Conservation (phyloP, 1,140 invertebrate genomes). For the Maconellicoccus hirsutus region DNA sequence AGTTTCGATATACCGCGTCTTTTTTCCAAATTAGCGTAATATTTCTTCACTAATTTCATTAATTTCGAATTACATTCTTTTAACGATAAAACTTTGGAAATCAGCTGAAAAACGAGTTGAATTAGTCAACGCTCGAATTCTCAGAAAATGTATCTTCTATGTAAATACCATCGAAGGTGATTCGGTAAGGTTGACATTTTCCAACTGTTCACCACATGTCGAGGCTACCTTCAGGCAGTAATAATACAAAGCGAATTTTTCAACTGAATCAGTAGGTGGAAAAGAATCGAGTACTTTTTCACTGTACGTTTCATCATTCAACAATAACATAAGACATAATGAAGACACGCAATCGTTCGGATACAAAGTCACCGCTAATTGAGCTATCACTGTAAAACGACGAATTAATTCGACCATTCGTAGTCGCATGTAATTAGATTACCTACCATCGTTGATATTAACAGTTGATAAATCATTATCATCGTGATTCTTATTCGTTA, state of each 20-base stretch:
- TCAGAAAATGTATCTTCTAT: too few relatives aligned
- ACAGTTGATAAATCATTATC: neutral
- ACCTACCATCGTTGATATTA: conserved; percentile 23
- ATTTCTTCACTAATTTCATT: conserved; percentile 19
- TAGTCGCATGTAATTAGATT: neutral
- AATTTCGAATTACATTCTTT: neutral
- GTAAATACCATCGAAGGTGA: neutral
- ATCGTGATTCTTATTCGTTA: conserved; percentile 13
- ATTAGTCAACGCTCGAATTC: neutral
- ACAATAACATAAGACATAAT: conserved; percentile 16
- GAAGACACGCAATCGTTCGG: conserved; percentile 21
- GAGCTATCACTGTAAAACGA: conserved; percentile 22
- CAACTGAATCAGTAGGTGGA: neutral
- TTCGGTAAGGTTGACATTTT: neutral
- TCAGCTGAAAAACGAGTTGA: neutral
- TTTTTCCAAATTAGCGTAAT: conserved; percentile 33
- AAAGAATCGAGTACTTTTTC: conserved; percentile 19
- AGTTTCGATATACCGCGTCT: conserved; percentile 37
- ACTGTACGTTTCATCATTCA: conserved; percentile 12
- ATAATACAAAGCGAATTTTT: conserved; percentile 10
- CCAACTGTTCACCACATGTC: neutral
- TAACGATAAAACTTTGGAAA: neutral
- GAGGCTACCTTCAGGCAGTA: neutral
- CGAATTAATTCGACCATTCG: neutral
- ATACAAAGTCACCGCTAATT: conserved; percentile 10